Base-by-base conservation (phyloP, 1,140 invertebrate species). In the Megalonaias nervosa region DNA sequence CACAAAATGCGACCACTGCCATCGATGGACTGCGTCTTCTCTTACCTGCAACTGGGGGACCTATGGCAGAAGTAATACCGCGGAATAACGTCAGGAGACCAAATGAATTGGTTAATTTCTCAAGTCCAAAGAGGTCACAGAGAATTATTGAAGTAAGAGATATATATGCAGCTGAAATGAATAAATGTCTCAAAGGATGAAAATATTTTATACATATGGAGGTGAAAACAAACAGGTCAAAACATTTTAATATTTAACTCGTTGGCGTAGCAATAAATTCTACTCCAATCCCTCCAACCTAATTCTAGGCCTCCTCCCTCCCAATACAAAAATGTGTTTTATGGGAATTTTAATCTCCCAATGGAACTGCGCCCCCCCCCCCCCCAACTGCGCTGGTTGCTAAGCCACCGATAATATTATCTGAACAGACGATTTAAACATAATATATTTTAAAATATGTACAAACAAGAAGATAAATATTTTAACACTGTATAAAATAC, bases 111-210 rank as follows among this genome's bases (percentile, higher is more conserved):
- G 98, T 99, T 77, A 99, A 91, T 90, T 97, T 97, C 84, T 99
- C 97, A 85, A 99, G 92, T 17, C 98, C 98, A 57, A 99, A 92
- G 21, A 99, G 92, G 87, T 99, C 98, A 81, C 98, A 97, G 67
- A 99, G 92, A 85, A 99, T 98, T 88, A 99, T 99, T 23, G 98
- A 99, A 58, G 98, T 99, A 61, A 99, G 92, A 1, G 97, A 98
- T 84, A 99, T 98, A 91, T 98, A 99, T 56, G 97, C 97, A 81
- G 98, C 97, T 97, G 92, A 80, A 94, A 90, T 59, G 26, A 57
- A 55, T 69, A 67, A 17, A 38, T 31, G 67, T 13, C 69, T 48
- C 59, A 60, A 15, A 48, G 21, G 19, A 17, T 21, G 31, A 67
- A 13, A 21, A 67, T 21, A 38, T 38, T 38, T 6, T 5, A 9